A percentile compares a stretch with the other conserved stretches of the same genome.
Conservation (phyloP, 2,888 invertebrate genomes). For the Hydrotaea cyrtoneurina region DNA sequence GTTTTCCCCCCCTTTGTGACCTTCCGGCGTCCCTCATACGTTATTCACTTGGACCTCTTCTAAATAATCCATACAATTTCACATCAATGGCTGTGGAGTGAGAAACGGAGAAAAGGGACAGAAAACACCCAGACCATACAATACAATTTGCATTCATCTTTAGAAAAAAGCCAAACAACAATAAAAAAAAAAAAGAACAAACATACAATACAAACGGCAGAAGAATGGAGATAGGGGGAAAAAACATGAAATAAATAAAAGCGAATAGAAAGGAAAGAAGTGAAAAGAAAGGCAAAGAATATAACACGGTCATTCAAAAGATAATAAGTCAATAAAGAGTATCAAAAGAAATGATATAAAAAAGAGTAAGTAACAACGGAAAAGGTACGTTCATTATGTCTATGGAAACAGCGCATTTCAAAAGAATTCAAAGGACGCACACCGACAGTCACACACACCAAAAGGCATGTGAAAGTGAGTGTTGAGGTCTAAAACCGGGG, state of each 20-base stretch:
- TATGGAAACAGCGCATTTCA: neutral
- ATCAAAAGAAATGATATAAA: neutral
- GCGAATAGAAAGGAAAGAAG: conserved; percentile 2
- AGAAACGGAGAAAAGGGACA: neutral
- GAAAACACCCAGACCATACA: neutral
- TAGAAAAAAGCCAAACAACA: neutral
- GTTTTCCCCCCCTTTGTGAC: neutral
- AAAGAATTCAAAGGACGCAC: conserved; percentile 27
- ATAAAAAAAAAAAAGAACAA: neutral
- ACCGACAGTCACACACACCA: neutral
- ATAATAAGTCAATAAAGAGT: conserved; percentile 48
- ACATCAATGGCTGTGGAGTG: neutral
- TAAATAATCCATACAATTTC: conserved; percentile 6
- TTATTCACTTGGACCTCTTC: neutral
- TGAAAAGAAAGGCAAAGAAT: conserved; percentile 1
- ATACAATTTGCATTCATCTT: conserved; percentile 28
- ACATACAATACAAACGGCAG: neutral
- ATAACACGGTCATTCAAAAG: conserved; percentile 47
- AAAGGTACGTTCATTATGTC: conserved; percentile 32
- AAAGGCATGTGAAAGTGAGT: neutral
- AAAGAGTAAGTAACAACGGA: conserved; percentile 25
- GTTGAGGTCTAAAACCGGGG: neutral
- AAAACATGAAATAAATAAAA: conserved; percentile 5
- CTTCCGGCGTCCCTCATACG: neutral
- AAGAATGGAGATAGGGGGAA: neutral